A percentile compares a stretch with the other conserved stretches of the same genome.
These are phyloP conservation scores for Machaerirhynchus nigripectus DNA, from an alignment of 2,113 vertebrate species.

Conservation along the genomic window DNA sequence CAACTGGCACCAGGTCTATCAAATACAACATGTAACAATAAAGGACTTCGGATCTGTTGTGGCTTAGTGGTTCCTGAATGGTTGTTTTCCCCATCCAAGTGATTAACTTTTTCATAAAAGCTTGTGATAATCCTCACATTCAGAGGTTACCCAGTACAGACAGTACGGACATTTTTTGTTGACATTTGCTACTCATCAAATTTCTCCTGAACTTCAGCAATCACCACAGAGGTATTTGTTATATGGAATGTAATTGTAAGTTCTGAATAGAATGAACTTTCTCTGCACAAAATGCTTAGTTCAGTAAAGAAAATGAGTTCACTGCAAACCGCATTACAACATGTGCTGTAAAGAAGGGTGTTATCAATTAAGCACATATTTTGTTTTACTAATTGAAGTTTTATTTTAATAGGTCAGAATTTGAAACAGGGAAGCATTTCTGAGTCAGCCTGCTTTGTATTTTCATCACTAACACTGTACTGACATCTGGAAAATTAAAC, in stretches of 20 bases:
- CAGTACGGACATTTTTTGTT: background rate
- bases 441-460: background rate
- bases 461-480: background rate
- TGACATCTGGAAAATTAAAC: background rate
- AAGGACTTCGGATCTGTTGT: background rate
- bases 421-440: background rate
- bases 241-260: background rate
- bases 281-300: background rate
- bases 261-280: background rate
- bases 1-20: background rate
- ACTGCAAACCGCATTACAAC: background rate
- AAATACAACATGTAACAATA: background rate
- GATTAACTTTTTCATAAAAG: background rate
- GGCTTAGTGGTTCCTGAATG: background rate
- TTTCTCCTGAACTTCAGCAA: background rate
- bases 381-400: background rate
- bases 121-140: background rate
- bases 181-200: background rate
- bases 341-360: background rate
- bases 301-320: background rate
- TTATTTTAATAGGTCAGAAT: background rate
- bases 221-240: background rate
- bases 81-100: background rate
- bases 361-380: background rate
- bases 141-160: background rate